phyloP scores from a whole-genome alignment of 2,888 invertebrate species.

The Macaria liturata region DNA sequence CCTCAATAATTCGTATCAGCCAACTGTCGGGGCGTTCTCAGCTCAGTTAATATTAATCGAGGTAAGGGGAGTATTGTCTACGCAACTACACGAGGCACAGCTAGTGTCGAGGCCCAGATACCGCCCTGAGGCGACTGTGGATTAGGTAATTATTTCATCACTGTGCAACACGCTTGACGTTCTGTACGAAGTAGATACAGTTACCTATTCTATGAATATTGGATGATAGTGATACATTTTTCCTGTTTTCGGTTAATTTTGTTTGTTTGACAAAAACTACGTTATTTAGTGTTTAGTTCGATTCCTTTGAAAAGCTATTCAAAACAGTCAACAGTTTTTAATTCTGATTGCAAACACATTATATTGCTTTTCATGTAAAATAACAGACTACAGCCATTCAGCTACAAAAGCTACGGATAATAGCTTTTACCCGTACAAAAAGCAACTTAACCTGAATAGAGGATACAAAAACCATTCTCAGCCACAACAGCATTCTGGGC shows the following conservation, averaged over 20 bases:
- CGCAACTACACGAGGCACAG: not conserved
- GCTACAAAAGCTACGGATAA: slow-evolving; percentile 1
- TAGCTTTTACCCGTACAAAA: slow-evolving; percentile 10
- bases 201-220: too few species aligned
- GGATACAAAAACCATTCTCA: slow-evolving; percentile 20
- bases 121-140: slow-evolving; percentile 20
- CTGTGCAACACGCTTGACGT: not conserved
- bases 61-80: slow-evolving; percentile 35
- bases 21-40: slow-evolving; percentile 58
- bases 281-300: too few species aligned
- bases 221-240: too few species aligned
- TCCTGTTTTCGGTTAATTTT: too few species aligned
- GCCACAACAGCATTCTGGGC: slow-evolving; percentile 23
- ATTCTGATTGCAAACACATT: too few species aligned
- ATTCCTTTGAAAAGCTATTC: too few species aligned
- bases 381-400: too few species aligned
- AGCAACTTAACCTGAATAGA: slow-evolving; percentile 19
- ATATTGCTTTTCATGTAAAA: too few species aligned
- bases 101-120: slow-evolving; percentile 25
- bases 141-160: slow-evolving; percentile 15
- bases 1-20: slow-evolving; percentile 61
- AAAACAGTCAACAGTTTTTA: too few species aligned
- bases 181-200: too few species aligned
- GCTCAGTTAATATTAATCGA: slow-evolving; percentile 61
- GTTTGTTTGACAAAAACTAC: too few species aligned